Conservation (phyloP, 2,888 invertebrate species). For the Euspilapteryx auroguttella region DNA sequence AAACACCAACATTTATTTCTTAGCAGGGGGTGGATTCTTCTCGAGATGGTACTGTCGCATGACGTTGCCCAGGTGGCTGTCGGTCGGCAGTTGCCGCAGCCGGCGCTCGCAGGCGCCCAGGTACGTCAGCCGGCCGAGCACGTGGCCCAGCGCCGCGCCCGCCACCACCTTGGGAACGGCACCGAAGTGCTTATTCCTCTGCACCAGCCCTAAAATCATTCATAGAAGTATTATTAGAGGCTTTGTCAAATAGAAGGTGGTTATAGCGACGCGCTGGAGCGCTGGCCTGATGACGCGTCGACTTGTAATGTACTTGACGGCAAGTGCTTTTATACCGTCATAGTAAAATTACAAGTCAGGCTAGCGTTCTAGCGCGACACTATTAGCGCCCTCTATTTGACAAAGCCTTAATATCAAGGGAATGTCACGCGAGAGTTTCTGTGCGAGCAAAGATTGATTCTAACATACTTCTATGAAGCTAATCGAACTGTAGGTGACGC, state of each 20-base stretch:
- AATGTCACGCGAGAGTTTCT: too few species aligned
- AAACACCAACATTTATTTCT: too few species aligned
- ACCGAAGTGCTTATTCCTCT: slow-evolving; percentile 65
- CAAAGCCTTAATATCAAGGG: too few species aligned
- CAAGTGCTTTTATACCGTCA: too few species aligned
- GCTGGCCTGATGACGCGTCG: too few species aligned
- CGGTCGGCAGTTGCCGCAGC: slow-evolving; percentile 68
- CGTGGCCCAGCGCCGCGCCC: slow-evolving; percentile 69
- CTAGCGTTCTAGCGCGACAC: too few species aligned
- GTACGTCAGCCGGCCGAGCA: slow-evolving; percentile 76
- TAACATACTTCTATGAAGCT: slow-evolving; percentile 44
- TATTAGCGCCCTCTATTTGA: too few species aligned
- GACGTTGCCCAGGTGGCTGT: slow-evolving; percentile 68
- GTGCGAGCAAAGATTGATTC: slow-evolving; percentile 2
- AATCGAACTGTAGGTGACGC: too few species aligned
- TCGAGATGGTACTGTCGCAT: slow-evolving; percentile 51
- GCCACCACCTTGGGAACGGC: slow-evolving; percentile 67
- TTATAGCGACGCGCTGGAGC: too few species aligned
- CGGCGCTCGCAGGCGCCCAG: slow-evolving; percentile 71
- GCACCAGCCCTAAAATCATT: slow-evolving; percentile 54
- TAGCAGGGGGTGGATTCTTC: slow-evolving; percentile 10
- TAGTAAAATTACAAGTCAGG: too few species aligned
- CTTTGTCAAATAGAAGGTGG: too few species aligned
- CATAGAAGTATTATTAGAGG: slow-evolving; percentile 7
- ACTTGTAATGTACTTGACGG: too few species aligned